Conservation (phyloP, 2,113 vertebrate genomes). For the Micronycteris hirsuta region DNA sequence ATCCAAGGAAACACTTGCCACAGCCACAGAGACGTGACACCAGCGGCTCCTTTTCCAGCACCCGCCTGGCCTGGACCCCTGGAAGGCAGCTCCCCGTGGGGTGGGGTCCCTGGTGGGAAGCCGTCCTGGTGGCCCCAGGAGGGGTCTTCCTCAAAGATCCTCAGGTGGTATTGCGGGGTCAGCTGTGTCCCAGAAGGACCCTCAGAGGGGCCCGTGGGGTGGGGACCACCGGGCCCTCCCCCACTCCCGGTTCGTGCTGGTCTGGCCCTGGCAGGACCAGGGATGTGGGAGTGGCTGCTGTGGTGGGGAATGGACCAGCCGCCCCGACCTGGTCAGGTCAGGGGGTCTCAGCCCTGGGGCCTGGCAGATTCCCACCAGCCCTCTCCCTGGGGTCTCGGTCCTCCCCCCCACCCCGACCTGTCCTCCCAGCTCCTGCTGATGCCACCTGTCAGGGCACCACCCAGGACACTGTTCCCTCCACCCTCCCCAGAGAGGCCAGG, state of each 20-base stretch:
- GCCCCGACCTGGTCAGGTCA: too few relatives aligned
- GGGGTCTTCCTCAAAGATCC: background rate
- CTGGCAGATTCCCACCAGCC: background rate
- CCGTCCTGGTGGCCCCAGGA: background rate
- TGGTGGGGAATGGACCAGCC: too few relatives aligned
- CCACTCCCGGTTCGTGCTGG: too few relatives aligned
- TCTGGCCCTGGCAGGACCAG: background rate
- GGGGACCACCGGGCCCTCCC: background rate
- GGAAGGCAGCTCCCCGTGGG: background rate
- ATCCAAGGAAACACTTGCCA: too few relatives aligned
- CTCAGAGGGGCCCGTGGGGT: background rate
- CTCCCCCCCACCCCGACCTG: background rate
- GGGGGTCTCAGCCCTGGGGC: background rate
- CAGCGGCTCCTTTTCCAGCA: background rate
- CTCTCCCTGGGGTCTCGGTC: background rate
- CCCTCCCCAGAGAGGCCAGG: background rate
- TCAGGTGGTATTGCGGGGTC: background rate
- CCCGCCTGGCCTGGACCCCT: background rate
- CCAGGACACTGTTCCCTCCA: background rate
- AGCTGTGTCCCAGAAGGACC: background rate
- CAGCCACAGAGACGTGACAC: too few relatives aligned
- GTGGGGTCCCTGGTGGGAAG: background rate
- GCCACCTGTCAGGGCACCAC: background rate
- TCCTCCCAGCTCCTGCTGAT: background rate
- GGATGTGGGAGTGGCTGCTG: background rate